Evolutionary conservation across 2,113 vertebrate genomes (phyloP).

Genomic region (Charadrius vociferus): DNA sequence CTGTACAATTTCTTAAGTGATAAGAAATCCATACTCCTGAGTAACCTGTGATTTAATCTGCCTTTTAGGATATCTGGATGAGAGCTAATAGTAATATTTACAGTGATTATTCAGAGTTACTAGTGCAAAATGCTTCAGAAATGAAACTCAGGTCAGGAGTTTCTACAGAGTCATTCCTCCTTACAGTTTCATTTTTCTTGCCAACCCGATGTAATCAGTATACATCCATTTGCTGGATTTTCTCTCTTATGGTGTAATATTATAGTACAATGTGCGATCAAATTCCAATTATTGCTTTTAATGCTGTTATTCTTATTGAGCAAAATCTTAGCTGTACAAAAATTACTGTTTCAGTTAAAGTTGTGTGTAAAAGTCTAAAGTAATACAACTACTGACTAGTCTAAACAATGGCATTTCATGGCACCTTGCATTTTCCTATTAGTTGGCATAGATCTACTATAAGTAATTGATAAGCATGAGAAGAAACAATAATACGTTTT

Average conservation of each 20-base stretch:
- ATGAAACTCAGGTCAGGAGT: neutral
- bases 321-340: neutral
- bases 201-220: neutral
- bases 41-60: neutral
- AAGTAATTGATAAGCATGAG: neutral
- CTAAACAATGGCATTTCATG: neutral
- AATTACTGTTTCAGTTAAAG: neutral
- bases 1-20: neutral
- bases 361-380: neutral
- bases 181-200: neutral
- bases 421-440: neutral
- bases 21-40: neutral
- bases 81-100: neutral
- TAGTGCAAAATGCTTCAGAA: neutral
- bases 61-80: neutral
- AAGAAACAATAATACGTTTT: neutral
- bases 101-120: neutral
- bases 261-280: neutral
- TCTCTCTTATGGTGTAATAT: neutral
- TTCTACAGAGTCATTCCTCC: neutral
- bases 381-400: neutral
- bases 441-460: neutral
- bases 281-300: neutral
- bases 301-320: conserved; percentile 2
- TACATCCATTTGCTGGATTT: neutral